Base-by-base conservation (phyloP, 2,888 invertebrate species). In the Cartodere bifasciata region DNA sequence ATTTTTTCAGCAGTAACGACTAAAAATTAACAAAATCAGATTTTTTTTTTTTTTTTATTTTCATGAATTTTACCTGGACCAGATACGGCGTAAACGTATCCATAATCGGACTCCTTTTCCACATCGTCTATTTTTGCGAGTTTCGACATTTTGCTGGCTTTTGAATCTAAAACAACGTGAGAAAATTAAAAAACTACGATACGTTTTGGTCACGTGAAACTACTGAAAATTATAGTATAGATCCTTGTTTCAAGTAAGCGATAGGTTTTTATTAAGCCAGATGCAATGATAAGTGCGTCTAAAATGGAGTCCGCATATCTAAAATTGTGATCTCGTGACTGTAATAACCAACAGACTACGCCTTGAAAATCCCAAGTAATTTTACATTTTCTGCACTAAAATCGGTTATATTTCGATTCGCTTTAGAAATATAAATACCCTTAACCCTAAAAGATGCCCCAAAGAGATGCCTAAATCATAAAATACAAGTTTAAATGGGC, bases 1-100 rank as follows among this genome's bases (percentile, higher is more conserved):
- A 99, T 99, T 60, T 85, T 84, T 63, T 98, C 92, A 43, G 98
- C 98, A 38, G 94, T 97, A 28, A 99, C 98, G 64, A 99, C 98
- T 95, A 57, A 35, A 60, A 55, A n/a, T 27, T 25, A 39, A 14
- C 21, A 29, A 7, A 24, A 7, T 5, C 5, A 11, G 29, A n/a
- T n/a, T n/a, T n/a, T n/a, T n/a, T n/a, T n/a, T n/a, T n/a, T n/a
- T n/a, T n/a, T n/a, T n/a, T n/a, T 29, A 28, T 30, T n/a, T n/a
- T n/a, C n/a, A n/a, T n/a, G n/a, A 31, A 40, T 52, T 63, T 62
- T 62, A 94, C 94, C 95, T 64, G 97, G 97, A 47, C 98, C 98
- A 33, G 97, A 98, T 13, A 98, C 98, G 23, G 92, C 95, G 56
- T 76, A 90, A 22, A 98, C 97, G 62, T 83, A 94, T 45, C 98